Conservation (phyloP, 2,888 invertebrate genomes). For the Ryuthela nishihirai region DNA sequence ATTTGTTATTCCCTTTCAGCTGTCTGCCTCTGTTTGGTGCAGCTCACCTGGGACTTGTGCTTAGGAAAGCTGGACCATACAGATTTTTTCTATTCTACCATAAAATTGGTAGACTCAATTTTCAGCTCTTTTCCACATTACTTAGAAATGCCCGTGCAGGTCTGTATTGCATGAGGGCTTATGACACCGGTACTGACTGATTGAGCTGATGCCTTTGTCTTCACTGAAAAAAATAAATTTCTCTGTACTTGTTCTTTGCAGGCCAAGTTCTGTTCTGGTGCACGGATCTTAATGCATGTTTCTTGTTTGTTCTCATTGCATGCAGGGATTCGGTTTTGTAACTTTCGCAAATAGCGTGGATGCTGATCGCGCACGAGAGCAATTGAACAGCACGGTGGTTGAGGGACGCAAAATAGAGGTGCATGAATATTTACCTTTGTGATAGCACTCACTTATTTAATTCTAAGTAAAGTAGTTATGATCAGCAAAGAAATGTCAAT, state of each 20-base stretch:
- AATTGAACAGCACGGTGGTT: constrained; percentile 99
- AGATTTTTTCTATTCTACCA: constrained; percentile 18
- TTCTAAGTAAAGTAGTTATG: constrained; percentile 24
- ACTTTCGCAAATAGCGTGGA: constrained; percentile 99
- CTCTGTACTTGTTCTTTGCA: constrained; percentile 40
- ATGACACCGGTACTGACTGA: constrained; percentile 38
- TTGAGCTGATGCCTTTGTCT: constrained; percentile 39
- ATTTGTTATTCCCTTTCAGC: constrained; percentile 23
- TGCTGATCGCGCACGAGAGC: constrained; percentile 99
- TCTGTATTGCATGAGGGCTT: constrained; percentile 38
- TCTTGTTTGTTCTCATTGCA: constrained; percentile 46
- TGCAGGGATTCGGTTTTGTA: constrained; percentile 99
- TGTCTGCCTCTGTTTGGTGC: constrained; percentile 23
- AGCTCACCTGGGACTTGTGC: no score
- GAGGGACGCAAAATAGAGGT: constrained; percentile 99
- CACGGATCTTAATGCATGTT: constrained; percentile 68
- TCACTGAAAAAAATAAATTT: constrained; percentile 33
- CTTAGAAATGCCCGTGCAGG: constrained; percentile 36
- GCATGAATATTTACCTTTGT: constrained; percentile 49
- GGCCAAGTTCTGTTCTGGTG: constrained; percentile 38
- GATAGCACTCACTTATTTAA: constrained; percentile 46
- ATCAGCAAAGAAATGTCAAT: constrained; percentile 41
- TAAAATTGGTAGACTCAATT: constrained; percentile 14
- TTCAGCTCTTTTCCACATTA: constrained; percentile 33
- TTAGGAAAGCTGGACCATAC: background rate